Base-by-base conservation (phyloP, 2,888 invertebrate species). In the Philhelius pedissequus region DNA sequence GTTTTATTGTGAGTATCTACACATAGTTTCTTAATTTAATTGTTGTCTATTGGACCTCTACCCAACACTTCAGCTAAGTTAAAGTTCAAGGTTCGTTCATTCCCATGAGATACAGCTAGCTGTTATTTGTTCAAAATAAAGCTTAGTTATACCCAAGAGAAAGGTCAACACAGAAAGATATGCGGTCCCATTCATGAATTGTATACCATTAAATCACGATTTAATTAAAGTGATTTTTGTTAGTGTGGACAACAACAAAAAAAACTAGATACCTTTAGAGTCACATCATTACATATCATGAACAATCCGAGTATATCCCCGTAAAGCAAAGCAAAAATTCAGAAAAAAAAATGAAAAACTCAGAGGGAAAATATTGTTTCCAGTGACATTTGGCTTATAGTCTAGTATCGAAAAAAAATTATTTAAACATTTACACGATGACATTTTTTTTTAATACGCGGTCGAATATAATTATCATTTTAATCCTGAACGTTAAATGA, bases 1-100 rank as follows among this genome's bases (percentile, higher is more conserved):
- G 3, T 15, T 5, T 30, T 4, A 11, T 11, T 25, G 43, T 62
- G 18, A 62, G 43, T 62, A 48, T 18, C n/a, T n/a, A n/a, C n/a
- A n/a, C n/a, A n/a, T 20, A 32, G 20, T 45, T 30, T 22, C 13
- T 64, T 45, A 30, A 20, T 27, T 64, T 45, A 30, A 20, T 27
- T 32, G 13, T 30, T 30, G 15, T 15, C 27, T 43, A 8, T 27
- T 48, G 18, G 30, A 13, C 30, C 45, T 64, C 45, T 18, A 15
- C 4, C 20, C n/a, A 30, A 5, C 48, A 48, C 32, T 48, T 32
- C 8, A 48, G 20, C 25, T 8, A n/a, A 62, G 71, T 54, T 68
- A 76, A 58, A 82, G 82, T 77, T 77, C 82, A 73, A 82, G 76
- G 82, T 68, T 54, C 38, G 30, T 79, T 48, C 38, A 78, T 62